Percentiles rank a stretch among this genome's conserved stretches.
Evolutionary conservation across 2,888 invertebrate genomes (phyloP).

Genomic region (Diloba caeruleocephala): DNA sequence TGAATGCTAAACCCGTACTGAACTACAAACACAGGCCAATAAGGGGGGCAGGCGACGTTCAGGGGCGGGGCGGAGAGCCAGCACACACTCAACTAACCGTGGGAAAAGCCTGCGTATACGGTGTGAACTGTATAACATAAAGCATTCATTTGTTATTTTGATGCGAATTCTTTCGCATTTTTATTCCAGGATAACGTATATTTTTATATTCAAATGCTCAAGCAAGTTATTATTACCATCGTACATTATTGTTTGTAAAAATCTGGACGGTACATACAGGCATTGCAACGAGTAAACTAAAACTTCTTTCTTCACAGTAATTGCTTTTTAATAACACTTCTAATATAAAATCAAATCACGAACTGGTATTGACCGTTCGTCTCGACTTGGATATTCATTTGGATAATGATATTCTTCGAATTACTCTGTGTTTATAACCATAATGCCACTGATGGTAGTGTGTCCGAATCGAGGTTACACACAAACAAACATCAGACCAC

Average conservation of each 20-base stretch:
- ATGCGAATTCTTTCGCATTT: constrained; percentile 72
- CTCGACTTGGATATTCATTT: constrained; percentile 81
- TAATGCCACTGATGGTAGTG: constrained; percentile 80
- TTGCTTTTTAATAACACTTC: constrained; percentile 34
- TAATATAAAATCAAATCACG: constrained; percentile 65
- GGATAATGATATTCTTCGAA: constrained; percentile 87
- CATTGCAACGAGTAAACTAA: no score
- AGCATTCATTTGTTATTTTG: constrained; percentile 77
- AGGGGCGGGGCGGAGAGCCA: constrained; percentile 63
- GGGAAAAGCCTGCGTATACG: constrained; percentile 82
- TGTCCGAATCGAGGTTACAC: constrained; percentile 88
- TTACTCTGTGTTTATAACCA: constrained; percentile 86
- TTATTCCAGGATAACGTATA: constrained; percentile 32
- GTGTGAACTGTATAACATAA: constrained; percentile 74
- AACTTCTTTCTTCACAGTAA: constrained; percentile 1
- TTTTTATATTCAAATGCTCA: constrained; percentile 22
- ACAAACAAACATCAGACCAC: constrained; percentile 72
- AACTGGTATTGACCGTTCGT: constrained; percentile 67
- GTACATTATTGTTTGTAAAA: constrained; percentile 13
- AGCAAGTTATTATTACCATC: not conserved
- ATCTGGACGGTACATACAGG: constrained; percentile 8
- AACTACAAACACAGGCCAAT: constrained; percentile 79
- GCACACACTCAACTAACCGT: constrained; percentile 78
- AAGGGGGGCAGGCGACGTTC: constrained; percentile 58
- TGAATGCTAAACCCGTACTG: constrained; percentile 86